Evolutionary conservation across 2,113 vertebrate species (phyloP).

Genomic region (Aphelocoma coerulescens): DNA sequence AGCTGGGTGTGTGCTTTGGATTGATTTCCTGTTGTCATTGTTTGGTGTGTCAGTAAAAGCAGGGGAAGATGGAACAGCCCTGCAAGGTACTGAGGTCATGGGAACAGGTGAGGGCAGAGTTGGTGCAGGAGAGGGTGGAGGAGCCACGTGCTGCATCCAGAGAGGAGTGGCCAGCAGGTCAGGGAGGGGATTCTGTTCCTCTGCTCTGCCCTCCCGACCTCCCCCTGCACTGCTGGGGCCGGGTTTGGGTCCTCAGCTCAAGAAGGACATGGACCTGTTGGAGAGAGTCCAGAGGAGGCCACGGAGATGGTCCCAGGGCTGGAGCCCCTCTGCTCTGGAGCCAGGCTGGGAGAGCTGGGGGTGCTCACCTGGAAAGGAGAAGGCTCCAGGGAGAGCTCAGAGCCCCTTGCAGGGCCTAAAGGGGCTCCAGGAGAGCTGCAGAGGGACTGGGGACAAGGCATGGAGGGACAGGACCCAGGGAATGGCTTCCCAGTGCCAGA

Average conservation of each 20-base stretch:
- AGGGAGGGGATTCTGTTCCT: not conserved
- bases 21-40: not conserved
- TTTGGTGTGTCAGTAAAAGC: not conserved
- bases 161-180: not conserved
- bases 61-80: not conserved
- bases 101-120: not conserved
- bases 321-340: not conserved
- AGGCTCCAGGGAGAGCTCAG: not conserved
- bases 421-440: not conserved
- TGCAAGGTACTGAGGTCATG: not conserved
- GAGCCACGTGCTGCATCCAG: not conserved
- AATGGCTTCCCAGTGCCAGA: not conserved
- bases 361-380: not conserved
- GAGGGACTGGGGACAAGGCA: not conserved
- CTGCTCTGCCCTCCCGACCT: not conserved
- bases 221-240: not conserved
- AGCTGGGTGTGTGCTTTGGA: not conserved
- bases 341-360: not conserved
- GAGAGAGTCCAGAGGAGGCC: not conserved
- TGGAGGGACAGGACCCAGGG: not conserved
- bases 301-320: rapidly evolving
- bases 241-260: not conserved
- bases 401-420: not conserved
- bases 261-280: not conserved
- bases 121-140: not conserved